Base-by-base conservation (phyloP, 2,888 invertebrate genomes). In the Drosophila austrosaltans region DNA sequence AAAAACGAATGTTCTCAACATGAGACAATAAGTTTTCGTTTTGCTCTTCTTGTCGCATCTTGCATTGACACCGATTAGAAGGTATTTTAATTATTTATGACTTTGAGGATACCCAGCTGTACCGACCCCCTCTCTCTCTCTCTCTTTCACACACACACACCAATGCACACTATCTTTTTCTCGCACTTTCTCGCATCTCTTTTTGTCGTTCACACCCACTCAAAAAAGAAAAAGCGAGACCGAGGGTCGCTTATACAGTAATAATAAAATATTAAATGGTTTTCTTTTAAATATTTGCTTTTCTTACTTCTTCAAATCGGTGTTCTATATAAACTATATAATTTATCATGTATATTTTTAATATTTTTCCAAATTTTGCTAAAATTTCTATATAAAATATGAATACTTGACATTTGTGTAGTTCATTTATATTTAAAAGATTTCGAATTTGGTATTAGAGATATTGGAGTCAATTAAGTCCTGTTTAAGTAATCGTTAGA, bases 21-120 rank as follows among this genome's bases (percentile, higher is more conserved):
- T 22, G 8, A 48, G 44, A 48, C 44, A 48, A 48, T 48, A 48
- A 48, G 73, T 73, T 63, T 69, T 60, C 54, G 57, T 59, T 32
- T 59, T 58, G 57, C 63, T 58, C 40, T 53, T 39, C 12, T 65
- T 32, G 53, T 62, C 72, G 48, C 36, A 36, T 73, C 62, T 90
- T 82, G 78, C 90, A 90, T 90, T 91, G 91, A 90, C 89, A 91
- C 87, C 77, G 83, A 89, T 90, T 87, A 82, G 81, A 86, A 82
- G 81, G 87, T 79, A 89, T 90, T 89, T 90, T 90, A 89, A 89
- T 87, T 86, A 77, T 82, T 89, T 90, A 91, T 91, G 90, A 90
- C 90, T 89, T 87, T 87, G 87, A 84, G 78, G 86, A 78, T 78
- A 71, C 66, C 66, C 54, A 58, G 40, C 36, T 69, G 66, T 71